These are phyloP conservation scores for Sinonovacula constricta DNA, from an alignment of 1,140 invertebrate species.

Conservation along the genomic window DNA sequence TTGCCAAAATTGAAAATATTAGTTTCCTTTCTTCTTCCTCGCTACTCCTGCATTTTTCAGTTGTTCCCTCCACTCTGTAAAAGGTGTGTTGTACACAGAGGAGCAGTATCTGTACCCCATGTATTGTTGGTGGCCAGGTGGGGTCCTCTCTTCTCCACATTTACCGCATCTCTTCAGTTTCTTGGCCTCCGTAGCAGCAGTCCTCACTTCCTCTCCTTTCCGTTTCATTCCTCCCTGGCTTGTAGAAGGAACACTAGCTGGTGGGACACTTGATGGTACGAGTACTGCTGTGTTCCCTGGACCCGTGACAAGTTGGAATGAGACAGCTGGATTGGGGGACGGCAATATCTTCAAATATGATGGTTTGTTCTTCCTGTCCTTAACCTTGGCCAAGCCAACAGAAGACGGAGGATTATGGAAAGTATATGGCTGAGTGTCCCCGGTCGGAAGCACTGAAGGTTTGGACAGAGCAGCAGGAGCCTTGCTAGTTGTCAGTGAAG, in stretches of 20 bases:
- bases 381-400: not conserved
- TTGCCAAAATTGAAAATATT: too few species aligned
- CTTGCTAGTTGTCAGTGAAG: not conserved
- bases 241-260: too few species aligned
- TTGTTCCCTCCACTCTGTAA: conserved; percentile 25
- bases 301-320: not conserved
- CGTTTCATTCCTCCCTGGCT: not conserved
- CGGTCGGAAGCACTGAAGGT: not conserved
- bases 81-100: not conserved
- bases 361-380: not conserved
- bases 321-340: not conserved
- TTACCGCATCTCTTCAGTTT: conserved; percentile 30
- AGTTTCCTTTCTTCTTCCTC: conserved; percentile 44
- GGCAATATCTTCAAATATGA: not conserved
- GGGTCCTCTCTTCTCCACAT: conserved; percentile 41
- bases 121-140: conserved; percentile 35
- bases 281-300: not conserved
- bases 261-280: not conserved
- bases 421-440: not conserved
- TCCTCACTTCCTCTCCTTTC: not conserved
- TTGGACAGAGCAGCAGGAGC: not conserved
- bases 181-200: not conserved
- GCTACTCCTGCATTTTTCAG: conserved; percentile 19
- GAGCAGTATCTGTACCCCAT: conserved; percentile 41
- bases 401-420: not conserved